Base-by-base conservation (phyloP, 1,140 invertebrate genomes). In the Drosophila murphyi region DNA sequence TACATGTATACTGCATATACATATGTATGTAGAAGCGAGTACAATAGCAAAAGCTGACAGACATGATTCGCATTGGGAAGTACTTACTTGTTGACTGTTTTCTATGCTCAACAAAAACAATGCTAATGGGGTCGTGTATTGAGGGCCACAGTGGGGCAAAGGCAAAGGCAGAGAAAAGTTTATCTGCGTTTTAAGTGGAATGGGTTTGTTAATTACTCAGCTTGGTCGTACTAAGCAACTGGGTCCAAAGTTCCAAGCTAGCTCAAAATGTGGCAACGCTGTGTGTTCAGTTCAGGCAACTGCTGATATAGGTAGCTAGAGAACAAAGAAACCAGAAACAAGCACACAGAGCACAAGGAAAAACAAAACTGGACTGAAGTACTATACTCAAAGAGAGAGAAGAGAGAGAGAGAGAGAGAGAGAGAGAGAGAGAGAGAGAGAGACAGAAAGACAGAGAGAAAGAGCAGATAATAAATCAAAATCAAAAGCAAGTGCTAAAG, bases 261-360 rank as follows among this genome's bases (percentile, higher is more conserved):
- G 35, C 7, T 2, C 51, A 39, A 20, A 20, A 65, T 79, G 57
- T 80, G 82, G 74, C 80, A 83, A 78, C 75, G 29, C 75, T 62
- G 37, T 43, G 20, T 20, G 20, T 20, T 20, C 20, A 20, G 20
- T 20, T 20, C 50, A 45, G 3, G 41, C 54, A 59, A 74, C 43
- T 62, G 51, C 59, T 75, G 59, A 59, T 74, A 71, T 51, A 51
- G n/a, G 56, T 63, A 54, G 72, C 48, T 56, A 20, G 74, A 88
- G 85, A 88, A 88, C 85, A 88, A 88, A 88, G 85, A 88, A 88
- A 89, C 60, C 52, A 70, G 48, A 86, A 87, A 83, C 37, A 50
- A 71, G 63, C 62, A 62, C 61, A 64, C 55, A 63, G 65, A 76
- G 61, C 62, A 73, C 64, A 71, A 83, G 60, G 69, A 73, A 83